These are phyloP conservation scores for Helicoverpa armigera DNA, from an alignment of 1,140 invertebrate species.

Conservation along the genomic window DNA sequence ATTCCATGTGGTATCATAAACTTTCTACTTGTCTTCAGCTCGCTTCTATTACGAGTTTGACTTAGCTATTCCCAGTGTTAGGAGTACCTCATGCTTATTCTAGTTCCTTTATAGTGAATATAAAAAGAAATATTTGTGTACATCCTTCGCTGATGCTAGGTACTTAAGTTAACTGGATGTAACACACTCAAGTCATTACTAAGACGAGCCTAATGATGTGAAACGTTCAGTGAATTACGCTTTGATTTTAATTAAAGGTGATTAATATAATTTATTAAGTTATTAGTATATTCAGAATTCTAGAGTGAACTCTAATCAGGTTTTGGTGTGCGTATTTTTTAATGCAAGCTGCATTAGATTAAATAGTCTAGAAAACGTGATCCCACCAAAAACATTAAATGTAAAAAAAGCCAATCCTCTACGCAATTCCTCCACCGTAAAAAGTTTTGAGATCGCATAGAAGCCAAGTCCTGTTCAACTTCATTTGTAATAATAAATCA, in stretches of 20 bases:
- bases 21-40: slow-evolving; percentile 32
- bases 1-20: slow-evolving; percentile 5
- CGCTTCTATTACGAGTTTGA: slow-evolving; percentile 27
- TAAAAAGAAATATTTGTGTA: slow-evolving; percentile 24
- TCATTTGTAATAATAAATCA: too few species aligned
- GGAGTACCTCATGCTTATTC: slow-evolving; percentile 15
- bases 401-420: too few species aligned
- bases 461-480: too few species aligned
- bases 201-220: slow-evolving; percentile 4
- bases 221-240: not conserved
- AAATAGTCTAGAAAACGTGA: too few species aligned
- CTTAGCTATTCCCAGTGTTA: not conserved
- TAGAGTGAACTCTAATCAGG: too few species aligned
- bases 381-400: too few species aligned
- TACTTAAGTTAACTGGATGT: not conserved
- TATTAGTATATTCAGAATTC: too few species aligned
- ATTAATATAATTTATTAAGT: not conserved
- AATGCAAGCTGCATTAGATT: too few species aligned
- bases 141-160: not conserved
- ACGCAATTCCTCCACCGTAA: too few species aligned
- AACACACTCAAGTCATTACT: not conserved
- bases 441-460: too few species aligned
- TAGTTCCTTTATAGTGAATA: slow-evolving; percentile 11
- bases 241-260: not conserved
- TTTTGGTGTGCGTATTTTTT: too few species aligned